Base-by-base conservation (phyloP, 2,113 vertebrate genomes). In the Grallaria varia region DNA sequence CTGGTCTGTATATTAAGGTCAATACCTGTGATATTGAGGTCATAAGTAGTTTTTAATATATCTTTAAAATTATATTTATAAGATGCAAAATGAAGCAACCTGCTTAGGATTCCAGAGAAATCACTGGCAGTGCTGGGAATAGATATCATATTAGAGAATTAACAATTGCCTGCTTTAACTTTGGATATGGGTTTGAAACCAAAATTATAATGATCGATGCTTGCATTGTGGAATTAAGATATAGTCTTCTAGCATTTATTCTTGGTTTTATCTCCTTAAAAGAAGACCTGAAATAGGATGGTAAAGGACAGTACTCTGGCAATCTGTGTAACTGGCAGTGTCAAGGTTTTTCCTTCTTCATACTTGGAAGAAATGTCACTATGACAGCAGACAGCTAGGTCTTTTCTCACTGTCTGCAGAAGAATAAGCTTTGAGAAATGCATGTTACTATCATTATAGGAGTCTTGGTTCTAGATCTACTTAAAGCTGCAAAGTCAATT, bases 401-500 rank as follows among this genome's bases (percentile, higher is more conserved):
- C 9, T 64, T 87, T 72, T 60, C 28, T 53, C 27, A 52, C 27
- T 9, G 1, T 21, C 27, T 90, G n/a, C 15, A 69, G 67, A 82
- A 79, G 31, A 59, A 14, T 8, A 79, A 47, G 5, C 19, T 42
- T 66, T 39, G 18, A 69, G 40, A 84, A 91, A 42, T 39, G 50
- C 6, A 45, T 58, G 9, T 35, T 35, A 3, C 25, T 40, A 74
- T 42, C 68, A 11, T 59, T 39, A n/a, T 33, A 59, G 71, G 53
- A 95, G 40, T 50, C 78, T 84, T 87, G 55, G 31, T 31, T 82
- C 30, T 55, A 69, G 64, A 74, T 59, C 89, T 56, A 69, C 86
- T 96, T 88, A 89, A 37, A 94, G 50, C 59, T 63, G 59, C 37
- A 33, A 17, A 83, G 60, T 85, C 71, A 84, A 7, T 97, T 91